Base-by-base conservation (phyloP, 1,140 invertebrate species). In the Sinonovacula constricta region DNA sequence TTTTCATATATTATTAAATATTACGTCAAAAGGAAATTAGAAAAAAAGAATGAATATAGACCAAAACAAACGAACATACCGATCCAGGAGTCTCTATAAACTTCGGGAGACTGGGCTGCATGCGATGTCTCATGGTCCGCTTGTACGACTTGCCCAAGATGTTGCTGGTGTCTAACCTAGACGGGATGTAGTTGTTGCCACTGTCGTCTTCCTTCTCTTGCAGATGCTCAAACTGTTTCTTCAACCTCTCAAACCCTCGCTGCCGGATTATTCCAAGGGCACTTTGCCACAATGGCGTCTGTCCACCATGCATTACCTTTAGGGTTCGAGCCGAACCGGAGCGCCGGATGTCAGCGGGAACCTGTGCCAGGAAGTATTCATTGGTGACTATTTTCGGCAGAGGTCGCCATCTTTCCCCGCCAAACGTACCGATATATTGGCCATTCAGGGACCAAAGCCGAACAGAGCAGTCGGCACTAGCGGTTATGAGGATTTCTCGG, bases 401-500 rank as follows among this genome's bases (percentile, higher is more conserved):
- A 24, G 70, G 65, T 5, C 30, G 36, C 85, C 85, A 86, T 28
- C 22, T 79, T 62, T 83, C 80, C 14, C 83, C 85, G 39, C 75
- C 75, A 12, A 86, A 86, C 7, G 83, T 85, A 31, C 85, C 85
- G 24, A 86, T 86, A 79, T 83, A 86, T 45, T 65, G 60, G 0
- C 85, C 85, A 74, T 67, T 71, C 14, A 84, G 18, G 3, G 85
- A 83, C 85, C 85, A 86, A 28, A 86, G 12, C 15, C 82, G 53
- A 18, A 94, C 93, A 49, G 93, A 94, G 85, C 93, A 93, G 90
- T 95, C 95, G 74, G 92, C 91, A 81, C 94, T 95, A n/a, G 93
- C 93, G 53, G 88, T 88, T 1, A 88, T 81, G n/a, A 89, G 71
- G 2, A 89, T 56, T 45, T 86, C 69, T 30, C 75, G 82, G 33